Conservation (phyloP, 2,888 invertebrate genomes). For the Scotopteryx bipunctaria region DNA sequence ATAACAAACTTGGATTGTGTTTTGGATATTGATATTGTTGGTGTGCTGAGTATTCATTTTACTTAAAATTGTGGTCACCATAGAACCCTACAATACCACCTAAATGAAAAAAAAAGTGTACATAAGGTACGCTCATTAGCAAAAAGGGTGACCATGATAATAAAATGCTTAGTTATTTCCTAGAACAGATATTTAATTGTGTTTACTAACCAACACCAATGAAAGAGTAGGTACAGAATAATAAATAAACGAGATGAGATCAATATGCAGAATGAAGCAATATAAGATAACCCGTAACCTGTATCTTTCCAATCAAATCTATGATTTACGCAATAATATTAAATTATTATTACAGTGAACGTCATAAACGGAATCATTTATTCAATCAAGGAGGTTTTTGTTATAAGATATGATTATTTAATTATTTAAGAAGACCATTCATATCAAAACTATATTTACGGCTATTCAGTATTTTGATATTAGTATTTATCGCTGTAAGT, state of each 20-base stretch:
- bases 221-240: not conserved
- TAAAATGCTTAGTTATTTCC: not conserved
- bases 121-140: too few relatives aligned
- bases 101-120: too few relatives aligned
- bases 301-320: constrained; percentile 39
- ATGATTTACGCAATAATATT: constrained; percentile 15
- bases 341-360: too few relatives aligned
- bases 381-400: constrained; percentile 7
- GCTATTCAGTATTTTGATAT: constrained; percentile 10
- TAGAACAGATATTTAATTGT: too few relatives aligned
- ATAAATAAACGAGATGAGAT: constrained; percentile 6
- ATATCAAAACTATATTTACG: constrained; percentile 3
- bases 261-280: constrained; percentile 3
- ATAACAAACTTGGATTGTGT: too few relatives aligned
- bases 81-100: too few relatives aligned
- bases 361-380: constrained; percentile 6
- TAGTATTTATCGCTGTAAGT: constrained; percentile 1
- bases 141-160: constrained; percentile 10
- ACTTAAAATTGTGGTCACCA: too few relatives aligned
- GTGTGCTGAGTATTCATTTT: too few relatives aligned
- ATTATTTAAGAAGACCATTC: not conserved
- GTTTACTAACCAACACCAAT: not conserved
- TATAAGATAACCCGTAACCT: constrained; percentile 34
- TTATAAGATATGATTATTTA: not conserved
- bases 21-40: too few relatives aligned